These are phyloP conservation scores for Papilio polytes DNA, from an alignment of 1,140 invertebrate species.

Conservation along the genomic window DNA sequence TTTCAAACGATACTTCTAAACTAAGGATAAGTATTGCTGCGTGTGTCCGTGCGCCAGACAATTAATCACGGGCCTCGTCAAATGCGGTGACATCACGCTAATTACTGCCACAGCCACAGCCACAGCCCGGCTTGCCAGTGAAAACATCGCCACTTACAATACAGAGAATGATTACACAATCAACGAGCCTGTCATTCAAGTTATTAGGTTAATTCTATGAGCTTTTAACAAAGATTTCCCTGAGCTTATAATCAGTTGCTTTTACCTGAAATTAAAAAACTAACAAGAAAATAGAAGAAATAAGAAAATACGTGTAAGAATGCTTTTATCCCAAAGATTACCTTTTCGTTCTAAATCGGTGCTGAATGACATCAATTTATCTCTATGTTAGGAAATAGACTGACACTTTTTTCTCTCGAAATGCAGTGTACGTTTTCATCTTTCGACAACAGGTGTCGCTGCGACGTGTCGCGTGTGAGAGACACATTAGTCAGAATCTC, in stretches of 20 bases:
- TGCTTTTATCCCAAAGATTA: conserved; percentile 5
- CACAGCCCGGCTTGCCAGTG: conserved; percentile 14
- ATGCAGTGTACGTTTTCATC: conserved; percentile 11
- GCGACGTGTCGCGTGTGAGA: conserved; percentile 32
- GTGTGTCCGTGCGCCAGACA: background rate
- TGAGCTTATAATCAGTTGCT: too few species aligned
- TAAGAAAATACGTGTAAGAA: background rate
- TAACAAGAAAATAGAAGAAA: too few species aligned
- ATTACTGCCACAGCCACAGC: conserved; percentile 38
- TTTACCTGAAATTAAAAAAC: too few species aligned
- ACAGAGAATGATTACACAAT: conserved; percentile 28
- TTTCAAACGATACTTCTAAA: background rate
- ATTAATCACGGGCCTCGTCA: conserved; percentile 34
- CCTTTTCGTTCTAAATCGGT: conserved; percentile 36
- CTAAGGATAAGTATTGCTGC: background rate
- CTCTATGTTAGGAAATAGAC: conserved; percentile 32
- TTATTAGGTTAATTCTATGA: background rate
- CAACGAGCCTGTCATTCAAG: background rate
- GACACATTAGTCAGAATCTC: conserved; percentile 14
- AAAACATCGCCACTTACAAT: conserved; percentile 19
- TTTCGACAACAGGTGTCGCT: conserved; percentile 32
- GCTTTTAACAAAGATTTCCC: background rate
- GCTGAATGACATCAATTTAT: conserved; percentile 32
- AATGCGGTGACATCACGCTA: conserved; percentile 32
- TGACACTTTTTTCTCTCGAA: conserved; percentile 21